These are phyloP conservation scores for Carcinoscorpius rotundicauda DNA, from an alignment of 1,140 invertebrate species.

Conservation along the genomic window DNA sequence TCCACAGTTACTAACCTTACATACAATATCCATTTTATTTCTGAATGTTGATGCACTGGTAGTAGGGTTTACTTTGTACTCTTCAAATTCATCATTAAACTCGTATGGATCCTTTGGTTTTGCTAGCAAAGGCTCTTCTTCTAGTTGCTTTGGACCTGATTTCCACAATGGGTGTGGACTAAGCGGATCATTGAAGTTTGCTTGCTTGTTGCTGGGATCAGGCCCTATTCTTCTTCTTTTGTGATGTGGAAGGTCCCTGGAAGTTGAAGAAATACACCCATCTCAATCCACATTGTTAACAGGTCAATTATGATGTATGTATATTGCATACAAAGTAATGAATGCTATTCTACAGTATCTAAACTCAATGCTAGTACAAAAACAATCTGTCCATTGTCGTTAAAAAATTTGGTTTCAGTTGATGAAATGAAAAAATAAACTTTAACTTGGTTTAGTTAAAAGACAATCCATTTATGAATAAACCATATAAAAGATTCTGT, in stretches of 20 bases:
- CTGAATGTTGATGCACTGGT: neutral
- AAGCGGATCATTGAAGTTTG: neutral
- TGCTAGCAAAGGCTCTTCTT: constrained; percentile 8
- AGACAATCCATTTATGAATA: too few species aligned
- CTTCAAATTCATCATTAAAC: constrained; percentile 44
- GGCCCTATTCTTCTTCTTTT: constrained; percentile 9
- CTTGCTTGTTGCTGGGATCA: constrained; percentile 6
- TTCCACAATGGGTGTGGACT: constrained; percentile 3
- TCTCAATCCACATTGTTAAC: neutral
- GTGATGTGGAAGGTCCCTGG: constrained; percentile 9
- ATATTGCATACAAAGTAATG: too few species aligned
- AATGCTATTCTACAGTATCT: too few species aligned
- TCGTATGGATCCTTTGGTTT: constrained; percentile 50
- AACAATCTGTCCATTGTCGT: too few species aligned
- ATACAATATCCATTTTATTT: neutral
- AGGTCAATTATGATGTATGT: too few species aligned
- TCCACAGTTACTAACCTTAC: too few species aligned
- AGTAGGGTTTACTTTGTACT: constrained; percentile 13
- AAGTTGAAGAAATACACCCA: constrained; percentile 16
- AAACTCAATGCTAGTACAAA: too few species aligned
- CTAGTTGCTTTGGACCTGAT: constrained; percentile 9
- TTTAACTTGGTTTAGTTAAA: too few species aligned
- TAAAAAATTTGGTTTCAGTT: too few species aligned
- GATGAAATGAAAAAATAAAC: too few species aligned
- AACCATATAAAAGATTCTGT: too few species aligned